Percentiles rank a stretch among this genome's conserved stretches.
Evolutionary conservation across 2,113 vertebrate species (phyloP).

Genomic region (Hippopotamus amphibius): DNA sequence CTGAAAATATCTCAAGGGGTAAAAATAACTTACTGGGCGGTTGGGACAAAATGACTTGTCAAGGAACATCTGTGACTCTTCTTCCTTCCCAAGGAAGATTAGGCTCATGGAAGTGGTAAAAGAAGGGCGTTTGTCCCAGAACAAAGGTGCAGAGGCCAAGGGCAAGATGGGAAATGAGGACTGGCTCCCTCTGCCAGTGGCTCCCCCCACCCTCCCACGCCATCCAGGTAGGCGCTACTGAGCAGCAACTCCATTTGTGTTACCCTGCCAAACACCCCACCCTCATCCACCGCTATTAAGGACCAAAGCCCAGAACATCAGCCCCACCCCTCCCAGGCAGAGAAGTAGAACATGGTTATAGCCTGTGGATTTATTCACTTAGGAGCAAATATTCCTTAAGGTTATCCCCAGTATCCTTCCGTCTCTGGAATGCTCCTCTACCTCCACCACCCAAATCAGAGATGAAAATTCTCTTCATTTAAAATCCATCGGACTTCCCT

Average conservation of each 20-base stretch:
- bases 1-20: conserved; percentile 26
- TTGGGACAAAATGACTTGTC: neutral
- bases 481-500: neutral
- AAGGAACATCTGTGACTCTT: conserved; percentile 5
- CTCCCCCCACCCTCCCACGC: neutral
- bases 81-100: neutral
- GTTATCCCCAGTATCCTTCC: neutral
- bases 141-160: neutral
- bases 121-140: neutral
- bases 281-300: neutral
- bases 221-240: neutral
- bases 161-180: neutral
- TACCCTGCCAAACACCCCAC: neutral
- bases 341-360: neutral
- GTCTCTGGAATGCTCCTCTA: neutral
- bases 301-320: neutral
- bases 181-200: neutral
- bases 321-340: neutral
- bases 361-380: neutral
- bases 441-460: neutral
- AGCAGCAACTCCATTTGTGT: neutral
- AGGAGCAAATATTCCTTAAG: neutral
- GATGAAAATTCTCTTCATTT: conserved; percentile 23
- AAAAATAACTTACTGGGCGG: neutral
- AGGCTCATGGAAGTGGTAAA: neutral